Evolutionary conservation across 2,888 invertebrate species (phyloP), one percentile per base, ranked within the genome.

Genomic region (Stenoptilia bipunctidactyla): DNA sequence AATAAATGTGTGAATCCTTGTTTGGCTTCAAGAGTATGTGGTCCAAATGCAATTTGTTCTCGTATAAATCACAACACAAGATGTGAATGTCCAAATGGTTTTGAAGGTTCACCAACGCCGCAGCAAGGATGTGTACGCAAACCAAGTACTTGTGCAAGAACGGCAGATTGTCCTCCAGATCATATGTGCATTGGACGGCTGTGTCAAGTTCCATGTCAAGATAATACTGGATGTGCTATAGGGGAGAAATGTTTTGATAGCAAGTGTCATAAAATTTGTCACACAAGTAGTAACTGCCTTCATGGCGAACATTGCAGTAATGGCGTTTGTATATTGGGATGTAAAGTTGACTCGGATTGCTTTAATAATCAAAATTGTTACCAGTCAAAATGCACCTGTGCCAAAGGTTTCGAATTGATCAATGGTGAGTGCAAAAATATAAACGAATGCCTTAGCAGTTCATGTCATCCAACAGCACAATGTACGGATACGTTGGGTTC

Each of bases 51-150:
- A 0, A 82, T 92, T 15, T 96, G 95, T 64, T 88, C 87, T 38
- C 90, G 90, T 62, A 73, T 87, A 20, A 87, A 92, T 58, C 94
- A 95, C 58, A 86, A 86, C 36, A 91, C 91, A 1, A 86, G 87
- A 39, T 96, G 96, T 62, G 87, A 88, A 45, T 95, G 96, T 56
- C 94, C 94, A 0, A 82, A 88, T 38, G 94, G 94, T 25, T 96
- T 96, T 61, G 90, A 92, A 66, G 94, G 93, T 1, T 93, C 92
- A 58, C 94, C 95, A 12, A 91, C 90, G 12, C 90, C 96, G 0
- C 91, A 95, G 62, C 93, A 95, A 71, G 95, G 95, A 3, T 96
- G 96, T 61, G 91, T 95, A 4, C 85, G 96, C 50, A 89, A 92
- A 40, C 90, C 94, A n/a, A 84, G 86, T 33, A 62, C 85, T 13